These are phyloP conservation scores for Melinaea marsaeus DNA, from an alignment of 2,888 invertebrate species.

Conservation along the genomic window DNA sequence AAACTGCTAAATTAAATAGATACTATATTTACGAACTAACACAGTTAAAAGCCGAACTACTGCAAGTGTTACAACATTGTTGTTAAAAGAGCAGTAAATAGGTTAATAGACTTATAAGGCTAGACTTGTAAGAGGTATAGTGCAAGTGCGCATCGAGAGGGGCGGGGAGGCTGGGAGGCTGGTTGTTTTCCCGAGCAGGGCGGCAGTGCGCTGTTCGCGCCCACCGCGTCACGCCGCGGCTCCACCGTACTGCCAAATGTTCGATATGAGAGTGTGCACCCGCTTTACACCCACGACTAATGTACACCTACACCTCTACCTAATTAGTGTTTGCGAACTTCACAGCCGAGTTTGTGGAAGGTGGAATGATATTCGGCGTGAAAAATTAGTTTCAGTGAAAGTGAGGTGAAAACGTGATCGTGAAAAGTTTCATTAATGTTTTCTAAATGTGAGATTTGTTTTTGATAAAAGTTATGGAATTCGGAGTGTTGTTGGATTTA, in stretches of 20 bases:
- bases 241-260: slow-evolving; percentile 14
- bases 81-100: slow-evolving; percentile 29
- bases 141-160: slow-evolving; percentile 67
- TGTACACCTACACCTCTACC: slow-evolving; percentile 9
- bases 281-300: slow-evolving; percentile 29
- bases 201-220: slow-evolving; percentile 68
- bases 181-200: slow-evolving; percentile 53
- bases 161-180: slow-evolving; percentile 64
- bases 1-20: too few species aligned
- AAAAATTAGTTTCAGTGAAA: slow-evolving; percentile 3
- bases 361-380: slow-evolving; percentile 1
- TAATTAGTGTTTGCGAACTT: slow-evolving; percentile 25
- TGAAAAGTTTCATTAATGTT: slow-evolving; percentile 1
- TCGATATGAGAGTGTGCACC: slow-evolving; percentile 29
- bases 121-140: slow-evolving; percentile 44
- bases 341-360: neutral
- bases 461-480: slow-evolving; percentile 44
- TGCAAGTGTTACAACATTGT: slow-evolving; percentile 14
- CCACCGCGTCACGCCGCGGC: slow-evolving; percentile 31
- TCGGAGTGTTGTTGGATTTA: slow-evolving; percentile 24
- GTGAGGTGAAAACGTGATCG: slow-evolving; percentile 1
- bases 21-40: too few species aligned
- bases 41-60: neutral
- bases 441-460: slow-evolving; percentile 15
- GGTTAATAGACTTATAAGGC: slow-evolving; percentile 38